These are phyloP conservation scores for zebrafish (Danio rerio) DNA, from an alignment of 2,113 vertebrate species.

Conservation along the genomic window DNA sequence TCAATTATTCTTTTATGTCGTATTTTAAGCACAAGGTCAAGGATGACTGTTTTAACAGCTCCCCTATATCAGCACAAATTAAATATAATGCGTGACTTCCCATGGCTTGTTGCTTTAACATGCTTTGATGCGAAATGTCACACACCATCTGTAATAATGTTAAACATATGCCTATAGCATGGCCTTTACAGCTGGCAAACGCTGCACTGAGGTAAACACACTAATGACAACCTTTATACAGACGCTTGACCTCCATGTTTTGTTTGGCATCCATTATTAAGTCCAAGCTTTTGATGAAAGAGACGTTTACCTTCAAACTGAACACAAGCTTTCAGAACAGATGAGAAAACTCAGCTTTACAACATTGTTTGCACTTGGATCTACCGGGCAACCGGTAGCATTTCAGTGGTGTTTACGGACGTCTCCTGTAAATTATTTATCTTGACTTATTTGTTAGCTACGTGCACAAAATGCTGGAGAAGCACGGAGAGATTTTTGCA, in stretches of 20 bases:
- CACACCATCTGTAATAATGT: neutral
- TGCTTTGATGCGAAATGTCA: conserved; percentile 9
- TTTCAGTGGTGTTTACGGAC: neutral
- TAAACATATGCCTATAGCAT: neutral
- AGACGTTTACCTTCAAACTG: neutral
- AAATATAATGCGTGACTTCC: neutral
- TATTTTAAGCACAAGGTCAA: neutral
- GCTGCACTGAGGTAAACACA: conserved; percentile 4
- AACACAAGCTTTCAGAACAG: conserved; percentile 3
- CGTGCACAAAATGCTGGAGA: neutral
- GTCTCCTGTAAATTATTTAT: conserved; percentile 1
- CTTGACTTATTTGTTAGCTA: neutral
- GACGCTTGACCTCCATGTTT: neutral
- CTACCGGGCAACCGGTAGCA: neutral
- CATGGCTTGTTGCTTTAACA: conserved; percentile 2
- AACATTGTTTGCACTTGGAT: neutral
- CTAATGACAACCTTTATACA: conserved; percentile 15
- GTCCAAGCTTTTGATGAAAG: conserved; percentile 34
- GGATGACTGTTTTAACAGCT: neutral
- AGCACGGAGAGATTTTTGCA: neutral
- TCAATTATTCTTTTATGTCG: too few species aligned
- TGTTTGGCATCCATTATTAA: conserved; percentile 32
- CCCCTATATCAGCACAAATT: neutral
- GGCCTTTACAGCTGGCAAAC: conserved; percentile 21
- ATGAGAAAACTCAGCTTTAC: neutral